Base-by-base conservation (phyloP, 2,888 invertebrate species). In the Parapristionchus giblindavisi region DNA sequence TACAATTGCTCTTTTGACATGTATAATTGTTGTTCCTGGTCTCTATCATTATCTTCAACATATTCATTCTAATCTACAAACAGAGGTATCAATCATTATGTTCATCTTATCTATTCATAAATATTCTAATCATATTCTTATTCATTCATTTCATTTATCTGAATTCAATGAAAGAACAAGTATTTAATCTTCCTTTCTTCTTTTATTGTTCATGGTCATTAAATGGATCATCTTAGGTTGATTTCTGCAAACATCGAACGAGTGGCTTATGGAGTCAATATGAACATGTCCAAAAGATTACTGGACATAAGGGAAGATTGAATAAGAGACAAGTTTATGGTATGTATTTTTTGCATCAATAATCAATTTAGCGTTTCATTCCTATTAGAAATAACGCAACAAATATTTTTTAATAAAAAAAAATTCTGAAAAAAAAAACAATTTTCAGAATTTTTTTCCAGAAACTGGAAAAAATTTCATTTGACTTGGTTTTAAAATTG, bases 231-330 rank as follows among this genome's bases (percentile, higher is more conserved):
- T 66, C n/a, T 48, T 34, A 77, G 77, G 75, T 79, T 60, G 76
- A 79, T 51, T 80, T 79, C 63, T 80, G 80, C 68, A 76, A 78
- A 63, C 72, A 78, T 3, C 74, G 79, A 66, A 79, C 80, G 17
- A 77, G 76, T 21, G 70, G 70, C 27, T 40, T 71, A 32, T 71
- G 70, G 70, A 71, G n/a, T 54, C 70, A 71, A 40, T 71, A 71
- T 56, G 32, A 80, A 80, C 61, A 80, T 78, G 71, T 79, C 75
- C 78, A 77, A 75, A 76, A 79, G 77, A 65, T 56, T 2, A 71
- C 21, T 56, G 70, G 70, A 71, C 5, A 40, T 4, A 54, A 71
- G 38, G 70, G 70, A 38, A 34, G 56, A 56, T 40, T 71, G 11
- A 71, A 54, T 38, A 71, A 40, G 56, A 11, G 24, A 24, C 56